Conservation (phyloP, 2,888 invertebrate species). For the Agrilus biguttatus region DNA sequence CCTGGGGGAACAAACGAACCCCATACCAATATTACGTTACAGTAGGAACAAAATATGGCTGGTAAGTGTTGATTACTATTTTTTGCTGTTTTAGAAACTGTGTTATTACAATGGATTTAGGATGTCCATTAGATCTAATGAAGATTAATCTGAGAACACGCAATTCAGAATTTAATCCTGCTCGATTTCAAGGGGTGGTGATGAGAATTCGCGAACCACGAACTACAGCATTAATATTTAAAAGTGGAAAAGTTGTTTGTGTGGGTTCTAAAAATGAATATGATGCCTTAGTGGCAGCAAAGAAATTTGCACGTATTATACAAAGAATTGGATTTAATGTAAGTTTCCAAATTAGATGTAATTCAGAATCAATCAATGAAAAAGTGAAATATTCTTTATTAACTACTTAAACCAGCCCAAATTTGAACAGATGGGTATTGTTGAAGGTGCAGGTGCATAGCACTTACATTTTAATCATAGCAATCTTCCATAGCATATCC, state of each 20-base stretch:
- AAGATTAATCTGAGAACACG: conserved; percentile 65
- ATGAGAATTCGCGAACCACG: conserved; percentile 71
- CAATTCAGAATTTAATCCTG: conserved; percentile 73
- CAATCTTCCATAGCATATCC: no score
- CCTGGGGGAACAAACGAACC: conserved; percentile 34
- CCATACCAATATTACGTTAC: conserved; percentile 35
- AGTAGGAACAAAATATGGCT: conserved; percentile 19
- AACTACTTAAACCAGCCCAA: no score
- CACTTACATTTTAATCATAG: no score
- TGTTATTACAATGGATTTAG: conserved; percentile 64
- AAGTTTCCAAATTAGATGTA: conserved; percentile 24
- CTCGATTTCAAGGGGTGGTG: conserved; percentile 66
- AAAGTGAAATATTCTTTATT: neutral
- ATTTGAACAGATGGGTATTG: no score
- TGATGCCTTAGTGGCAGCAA: conserved; percentile 59
- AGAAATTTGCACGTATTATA: conserved; percentile 70
- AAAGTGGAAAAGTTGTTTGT: conserved; percentile 70
- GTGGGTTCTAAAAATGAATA: conserved; percentile 68
- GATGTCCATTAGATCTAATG: conserved; percentile 55
- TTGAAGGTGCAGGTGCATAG: no score
- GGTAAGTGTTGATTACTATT: neutral
- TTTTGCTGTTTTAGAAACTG: conserved; percentile 48
- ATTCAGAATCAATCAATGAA: neutral
- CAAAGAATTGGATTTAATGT: conserved; percentile 69
- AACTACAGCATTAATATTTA: conserved; percentile 60